These are phyloP conservation scores for Basileuterus tristriatus DNA, from an alignment of 2,797 vertebrate genomes.

Conservation along the genomic window DNA sequence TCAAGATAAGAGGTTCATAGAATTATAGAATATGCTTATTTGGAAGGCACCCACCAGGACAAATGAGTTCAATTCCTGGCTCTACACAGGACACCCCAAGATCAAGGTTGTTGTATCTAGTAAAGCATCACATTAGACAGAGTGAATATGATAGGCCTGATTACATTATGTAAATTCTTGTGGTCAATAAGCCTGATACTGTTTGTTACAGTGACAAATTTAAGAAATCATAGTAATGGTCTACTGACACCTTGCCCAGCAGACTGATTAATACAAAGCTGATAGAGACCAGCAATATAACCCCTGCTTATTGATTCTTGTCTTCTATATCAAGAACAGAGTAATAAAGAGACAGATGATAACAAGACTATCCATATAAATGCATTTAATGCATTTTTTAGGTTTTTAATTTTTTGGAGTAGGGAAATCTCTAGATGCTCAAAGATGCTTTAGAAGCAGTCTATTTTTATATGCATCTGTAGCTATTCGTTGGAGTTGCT, in stretches of 20 bases:
- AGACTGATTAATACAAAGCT: not conserved
- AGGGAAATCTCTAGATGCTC: not conserved
- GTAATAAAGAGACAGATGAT: not conserved
- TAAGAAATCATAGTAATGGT: not conserved
- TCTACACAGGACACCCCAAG: not conserved
- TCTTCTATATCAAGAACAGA: not conserved
- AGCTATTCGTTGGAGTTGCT: not conserved
- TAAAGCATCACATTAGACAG: not conserved
- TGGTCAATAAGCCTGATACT: not conserved
- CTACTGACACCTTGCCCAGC: not conserved
- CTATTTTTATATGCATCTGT: not conserved
- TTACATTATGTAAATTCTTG: not conserved
- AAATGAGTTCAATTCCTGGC: rapidly evolving
- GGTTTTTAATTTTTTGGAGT: not conserved
- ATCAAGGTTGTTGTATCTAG: not conserved
- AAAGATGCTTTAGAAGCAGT: not conserved
- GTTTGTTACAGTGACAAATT: not conserved
- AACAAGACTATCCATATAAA: not conserved
- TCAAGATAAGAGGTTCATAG: not conserved
- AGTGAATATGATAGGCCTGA: not conserved
- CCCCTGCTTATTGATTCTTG: not conserved
- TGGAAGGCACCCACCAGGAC: not conserved
- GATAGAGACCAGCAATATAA: not conserved
- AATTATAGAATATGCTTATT: not conserved
- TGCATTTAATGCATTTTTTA: not conserved